Evolutionary conservation across 92 coral and sea anemone genomes (phyloP).

Genomic region (Epizoanthus ramosus): DNA sequence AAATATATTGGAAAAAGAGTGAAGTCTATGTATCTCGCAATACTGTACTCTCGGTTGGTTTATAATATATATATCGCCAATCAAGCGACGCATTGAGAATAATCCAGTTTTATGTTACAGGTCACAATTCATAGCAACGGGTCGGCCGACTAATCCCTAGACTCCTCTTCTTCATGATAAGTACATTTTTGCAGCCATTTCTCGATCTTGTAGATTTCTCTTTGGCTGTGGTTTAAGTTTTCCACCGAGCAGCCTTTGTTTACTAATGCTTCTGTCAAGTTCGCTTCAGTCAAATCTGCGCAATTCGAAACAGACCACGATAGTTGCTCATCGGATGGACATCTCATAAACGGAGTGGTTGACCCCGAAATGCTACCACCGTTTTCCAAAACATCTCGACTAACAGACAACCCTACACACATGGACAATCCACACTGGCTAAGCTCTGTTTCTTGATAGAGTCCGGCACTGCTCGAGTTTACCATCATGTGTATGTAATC

Average conservation of each 20-base stretch:
- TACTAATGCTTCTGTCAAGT: conserved; percentile 69
- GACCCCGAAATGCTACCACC: conserved; percentile 75
- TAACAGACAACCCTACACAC: conserved; percentile 75
- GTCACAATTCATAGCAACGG: neutral
- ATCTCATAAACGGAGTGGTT: conserved; percentile 67
- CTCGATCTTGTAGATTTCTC: conserved; percentile 72
- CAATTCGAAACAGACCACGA: conserved; percentile 61
- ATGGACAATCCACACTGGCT: conserved; percentile 69
- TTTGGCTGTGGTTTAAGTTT: conserved; percentile 61
- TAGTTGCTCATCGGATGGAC: conserved; percentile 84
- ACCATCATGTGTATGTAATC: conserved; percentile 88
- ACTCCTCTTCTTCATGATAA: conserved; percentile 45
- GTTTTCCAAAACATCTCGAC: conserved; percentile 75
- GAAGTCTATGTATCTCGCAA: too few relatives aligned
- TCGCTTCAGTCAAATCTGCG: conserved; percentile 70
- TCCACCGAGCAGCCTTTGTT: conserved; percentile 73
- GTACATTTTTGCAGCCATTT: conserved; percentile 81
- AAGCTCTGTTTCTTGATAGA: conserved; percentile 57
- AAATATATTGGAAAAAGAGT: too few relatives aligned
- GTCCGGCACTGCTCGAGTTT: conserved; percentile 48
- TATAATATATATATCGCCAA: too few relatives aligned
- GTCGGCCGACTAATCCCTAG: neutral
- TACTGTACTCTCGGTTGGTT: too few relatives aligned
- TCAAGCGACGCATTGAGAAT: too few relatives aligned
- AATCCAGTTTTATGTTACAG: neutral